Conservation (phyloP, 1,140 invertebrate genomes). For the Spodoptera frugiperda region DNA sequence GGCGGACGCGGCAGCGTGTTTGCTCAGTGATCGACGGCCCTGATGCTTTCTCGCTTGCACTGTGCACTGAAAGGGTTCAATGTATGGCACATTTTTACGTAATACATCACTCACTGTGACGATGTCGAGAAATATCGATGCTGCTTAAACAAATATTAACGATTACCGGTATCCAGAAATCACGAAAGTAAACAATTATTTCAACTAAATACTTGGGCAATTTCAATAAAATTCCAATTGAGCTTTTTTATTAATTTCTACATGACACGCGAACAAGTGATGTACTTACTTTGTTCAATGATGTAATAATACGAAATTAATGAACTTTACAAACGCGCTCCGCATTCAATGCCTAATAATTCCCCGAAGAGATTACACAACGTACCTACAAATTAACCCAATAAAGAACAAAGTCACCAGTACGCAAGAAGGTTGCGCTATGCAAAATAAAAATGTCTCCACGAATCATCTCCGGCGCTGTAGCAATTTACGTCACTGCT, state of each 20-base stretch:
- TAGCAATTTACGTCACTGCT: constrained; percentile 43
- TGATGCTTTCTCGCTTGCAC: constrained; percentile 15
- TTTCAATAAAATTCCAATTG: constrained; percentile 43
- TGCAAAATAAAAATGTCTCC: constrained; percentile 44
- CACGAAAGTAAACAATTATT: constrained; percentile 23
- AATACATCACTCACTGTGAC: not conserved
- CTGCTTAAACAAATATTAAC: constrained; percentile 37
- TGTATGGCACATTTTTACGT: constrained; percentile 12
- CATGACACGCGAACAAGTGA: constrained; percentile 39
- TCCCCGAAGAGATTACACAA: constrained; percentile 27
- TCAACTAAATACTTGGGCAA: constrained; percentile 27
- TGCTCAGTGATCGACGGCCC: constrained; percentile 35
- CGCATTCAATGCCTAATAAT: constrained; percentile 6
- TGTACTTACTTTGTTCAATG: constrained; percentile 33
- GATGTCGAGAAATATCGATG: not conserved
- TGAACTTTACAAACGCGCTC: constrained; percentile 36
- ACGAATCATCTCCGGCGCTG: constrained; percentile 41
- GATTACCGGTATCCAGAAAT: constrained; percentile 8
- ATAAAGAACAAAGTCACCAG: constrained; percentile 13
- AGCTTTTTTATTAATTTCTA: constrained; percentile 41
- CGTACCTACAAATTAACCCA: constrained; percentile 20
- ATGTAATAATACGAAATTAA: constrained; percentile 31
- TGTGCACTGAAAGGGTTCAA: constrained; percentile 11
- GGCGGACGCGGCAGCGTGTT: constrained; percentile 42
- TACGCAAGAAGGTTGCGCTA: constrained; percentile 32